Evolutionary conservation across 2,113 vertebrate species (phyloP), one percentile per base, ranked within the genome.

Genomic region (Gallinago paraguaiae): DNA sequence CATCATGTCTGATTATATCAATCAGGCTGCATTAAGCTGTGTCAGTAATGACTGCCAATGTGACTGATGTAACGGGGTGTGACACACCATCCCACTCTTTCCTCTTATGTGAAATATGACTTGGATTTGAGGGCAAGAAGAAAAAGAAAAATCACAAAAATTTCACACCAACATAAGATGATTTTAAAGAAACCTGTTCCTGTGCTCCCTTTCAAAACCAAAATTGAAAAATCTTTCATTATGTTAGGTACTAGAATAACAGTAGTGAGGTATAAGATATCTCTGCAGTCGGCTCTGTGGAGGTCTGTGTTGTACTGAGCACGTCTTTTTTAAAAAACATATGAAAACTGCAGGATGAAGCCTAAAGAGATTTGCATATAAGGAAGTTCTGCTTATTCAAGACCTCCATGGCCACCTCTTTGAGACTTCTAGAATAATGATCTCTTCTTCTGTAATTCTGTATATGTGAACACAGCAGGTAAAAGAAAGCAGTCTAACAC

Each of bases 11-110:
- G 86, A 82, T 95, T 67, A 72, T 61, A 90, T 89, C 83, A 95
- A 93, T 95, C 96, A 96, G 80, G 22, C 68, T 91, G 74, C 65
- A 72, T 94, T 92, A 95, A 61, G 78, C 80, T 64, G 27, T 95
- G 77, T 80, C 85, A 65, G 60, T 93, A 94, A 92, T 41, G 82
- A 87, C 86, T 94, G 77, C 86, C 79, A 89, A 50, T 35, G 53
- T 78, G 71, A 93, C 84, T 81, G 92, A 95, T 94, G 27, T 61
- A 76, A 95, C 84, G 90, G 86, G 28, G n/a, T 80, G 82, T 90
- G 93, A 95, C 86, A 95, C 51, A 72, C 71, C 74, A 87, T 17
- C 92, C 51, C 76, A 30, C 69, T 77, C 74, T 17, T 56, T 85
- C 65, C 78, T 93, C 13, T 0, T 41, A 60, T 91, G 59, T 82